Conservation (phyloP, 2,797 vertebrate genomes). For the Lacerta viridis region DNA sequence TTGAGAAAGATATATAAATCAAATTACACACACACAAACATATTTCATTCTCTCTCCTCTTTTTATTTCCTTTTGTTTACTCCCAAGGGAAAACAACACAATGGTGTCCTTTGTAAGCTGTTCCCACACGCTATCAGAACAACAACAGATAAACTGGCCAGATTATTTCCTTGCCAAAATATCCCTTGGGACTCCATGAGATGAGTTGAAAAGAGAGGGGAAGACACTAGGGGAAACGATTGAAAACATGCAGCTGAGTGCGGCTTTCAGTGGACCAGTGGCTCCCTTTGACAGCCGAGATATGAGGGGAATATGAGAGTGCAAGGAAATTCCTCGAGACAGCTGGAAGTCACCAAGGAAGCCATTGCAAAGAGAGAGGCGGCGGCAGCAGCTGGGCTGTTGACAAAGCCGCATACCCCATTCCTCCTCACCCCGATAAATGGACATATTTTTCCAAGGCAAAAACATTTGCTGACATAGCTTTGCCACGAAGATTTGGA, state of each 20-base stretch:
- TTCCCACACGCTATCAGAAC: slow-evolving; percentile 51
- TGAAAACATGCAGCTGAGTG: slow-evolving; percentile 48
- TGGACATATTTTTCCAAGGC: not conserved
- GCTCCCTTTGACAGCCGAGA: slow-evolving; percentile 61
- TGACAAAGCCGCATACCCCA: slow-evolving; percentile 13
- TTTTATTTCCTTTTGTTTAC: not conserved
- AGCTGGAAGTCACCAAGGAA: not conserved
- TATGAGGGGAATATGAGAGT: slow-evolving; percentile 44
- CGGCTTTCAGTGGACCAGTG: slow-evolving; percentile 34
- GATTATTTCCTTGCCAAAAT: slow-evolving; percentile 45
- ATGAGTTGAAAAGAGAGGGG: not conserved
- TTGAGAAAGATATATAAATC: slow-evolving; percentile 14
- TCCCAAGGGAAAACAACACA: slow-evolving; percentile 33
- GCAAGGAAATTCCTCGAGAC: not conserved
- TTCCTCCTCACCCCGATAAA: not conserved
- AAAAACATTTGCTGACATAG: not conserved
- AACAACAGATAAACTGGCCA: not conserved
- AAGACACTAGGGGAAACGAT: slow-evolving; percentile 28
- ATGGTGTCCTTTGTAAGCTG: accelerated
- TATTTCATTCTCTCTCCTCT: not conserved
- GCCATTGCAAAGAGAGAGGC: not conserved
- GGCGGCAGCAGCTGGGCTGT: not conserved
- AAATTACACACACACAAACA: not conserved
- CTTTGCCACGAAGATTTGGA: not conserved
- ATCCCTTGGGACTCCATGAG: slow-evolving; percentile 32